These are phyloP conservation scores for Flexamia atlantica DNA, from an alignment of 2,888 invertebrate species.

Conservation along the genomic window DNA sequence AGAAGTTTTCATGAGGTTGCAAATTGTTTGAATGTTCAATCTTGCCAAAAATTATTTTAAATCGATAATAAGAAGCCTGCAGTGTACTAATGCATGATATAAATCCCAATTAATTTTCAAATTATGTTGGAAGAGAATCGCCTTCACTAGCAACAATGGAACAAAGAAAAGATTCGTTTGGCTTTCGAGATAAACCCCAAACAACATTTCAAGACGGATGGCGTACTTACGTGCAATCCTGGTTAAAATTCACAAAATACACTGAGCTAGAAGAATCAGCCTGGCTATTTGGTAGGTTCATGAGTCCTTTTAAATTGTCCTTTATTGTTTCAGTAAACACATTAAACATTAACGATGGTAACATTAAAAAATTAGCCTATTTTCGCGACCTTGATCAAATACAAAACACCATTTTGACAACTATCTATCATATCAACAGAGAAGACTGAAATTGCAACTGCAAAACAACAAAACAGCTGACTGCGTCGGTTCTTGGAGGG, in stretches of 20 bases:
- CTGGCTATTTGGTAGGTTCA: slow-evolving; percentile 81
- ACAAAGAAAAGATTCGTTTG: slow-evolving; percentile 37
- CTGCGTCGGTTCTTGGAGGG: background rate
- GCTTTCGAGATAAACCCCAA: background rate
- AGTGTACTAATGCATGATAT: too few species aligned
- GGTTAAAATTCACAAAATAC: slow-evolving; percentile 97
- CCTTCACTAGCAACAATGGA: background rate
- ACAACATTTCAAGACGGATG: slow-evolving; percentile 25
- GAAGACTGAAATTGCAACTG: background rate
- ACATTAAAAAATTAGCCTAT: slow-evolving; percentile 39
- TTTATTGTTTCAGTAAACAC: slow-evolving; percentile 76
- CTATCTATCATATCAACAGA: background rate
- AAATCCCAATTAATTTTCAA: too few species aligned
- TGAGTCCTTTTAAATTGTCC: slow-evolving; percentile 82
- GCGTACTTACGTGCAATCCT: slow-evolving; percentile 96
- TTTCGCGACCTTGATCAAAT: slow-evolving; percentile 12
- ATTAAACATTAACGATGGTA: slow-evolving; percentile 71
- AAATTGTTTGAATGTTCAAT: too few species aligned
- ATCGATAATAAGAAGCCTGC: too few species aligned
- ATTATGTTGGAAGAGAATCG: too few species aligned
- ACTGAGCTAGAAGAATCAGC: slow-evolving; percentile 73
- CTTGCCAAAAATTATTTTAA: too few species aligned
- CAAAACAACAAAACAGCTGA: background rate
- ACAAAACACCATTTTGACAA: slow-evolving; percentile 55
- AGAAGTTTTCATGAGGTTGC: too few species aligned